Conservation (phyloP, 2,888 invertebrate genomes). For the Sesia bembeciformis region DNA sequence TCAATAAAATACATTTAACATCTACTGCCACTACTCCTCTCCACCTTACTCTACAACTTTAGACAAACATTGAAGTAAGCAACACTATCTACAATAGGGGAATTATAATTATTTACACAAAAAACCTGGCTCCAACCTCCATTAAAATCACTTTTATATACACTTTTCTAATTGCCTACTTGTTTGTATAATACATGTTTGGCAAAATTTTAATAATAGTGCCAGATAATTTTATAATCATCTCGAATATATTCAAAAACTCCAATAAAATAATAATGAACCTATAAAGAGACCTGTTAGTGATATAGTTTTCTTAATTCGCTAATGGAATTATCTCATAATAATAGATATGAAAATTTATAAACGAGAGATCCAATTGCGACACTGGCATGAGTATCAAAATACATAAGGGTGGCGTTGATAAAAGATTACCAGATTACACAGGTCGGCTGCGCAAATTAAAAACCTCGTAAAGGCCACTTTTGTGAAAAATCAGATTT, state of each 20-base stretch:
- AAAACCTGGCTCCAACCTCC: background rate
- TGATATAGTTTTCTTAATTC: constrained; percentile 38
- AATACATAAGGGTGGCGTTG: too few species aligned
- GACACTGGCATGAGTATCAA: constrained; percentile 12
- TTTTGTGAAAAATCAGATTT: too few species aligned
- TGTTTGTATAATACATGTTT: constrained; percentile 12
- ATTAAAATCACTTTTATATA: constrained; percentile 23
- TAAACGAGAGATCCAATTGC: constrained; percentile 64
- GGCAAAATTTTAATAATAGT: background rate
- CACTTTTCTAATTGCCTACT: constrained; percentile 43
- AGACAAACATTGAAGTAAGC: background rate
- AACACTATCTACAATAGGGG: background rate
- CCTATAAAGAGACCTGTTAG: too few species aligned
- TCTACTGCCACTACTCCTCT: background rate
- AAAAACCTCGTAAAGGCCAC: too few species aligned
- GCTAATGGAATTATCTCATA: constrained; percentile 73
- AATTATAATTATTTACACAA: background rate
- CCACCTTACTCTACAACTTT: background rate
- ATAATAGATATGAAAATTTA: constrained; percentile 31
- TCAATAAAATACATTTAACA: too few species aligned
- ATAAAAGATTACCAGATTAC: too few species aligned
- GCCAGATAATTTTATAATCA: too few species aligned
- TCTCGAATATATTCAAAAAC: too few species aligned
- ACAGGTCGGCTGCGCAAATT: too few species aligned
- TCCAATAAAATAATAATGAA: too few species aligned